Base-by-base conservation (phyloP, 2,113 vertebrate genomes). In the Glareola pratincola region DNA sequence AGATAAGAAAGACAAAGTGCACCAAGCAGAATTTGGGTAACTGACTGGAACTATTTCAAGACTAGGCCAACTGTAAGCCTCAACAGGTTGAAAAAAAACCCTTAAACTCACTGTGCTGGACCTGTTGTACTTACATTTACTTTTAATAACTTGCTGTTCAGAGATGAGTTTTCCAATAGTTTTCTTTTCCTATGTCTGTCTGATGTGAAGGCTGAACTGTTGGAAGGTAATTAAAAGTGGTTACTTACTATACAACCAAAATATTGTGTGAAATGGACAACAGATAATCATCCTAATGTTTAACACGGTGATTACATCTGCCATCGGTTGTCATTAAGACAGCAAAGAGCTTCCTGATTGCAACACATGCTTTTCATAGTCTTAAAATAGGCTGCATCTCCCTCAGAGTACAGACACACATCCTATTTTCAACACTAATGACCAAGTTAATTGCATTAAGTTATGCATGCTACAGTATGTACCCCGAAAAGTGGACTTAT, bases 161-260 rank as follows among this genome's bases (percentile, higher is more conserved):
- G 85, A 97, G 98, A 98, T 53, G 98, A 98, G 74, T 98, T 99
- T 96, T 99, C 99, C 96, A 98, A 97, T 50, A 99, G 97, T 97
- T 99, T 99, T 97, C 99, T 99, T 98, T 99, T 99, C 94, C 99
- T 98, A 92, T 99, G 99, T 92, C 99, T 98, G 89, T 99, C 99
- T 92, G 98, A 98, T 90, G 98, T 98, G 93, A 99, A 97, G 89
- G 98, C 97, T 92, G 99, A 99, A 98, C 99, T 99, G 97, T 79
- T 95, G 88, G 51, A 95, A 95, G 96, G 83, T 73, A 93, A 97
- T 82, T 51, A 69, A 60, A 60, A 86, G 32, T 32, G 2, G 37
- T 82, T 92, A 60, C 47, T 90, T 76, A 56, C 16, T 53, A 56
- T 21, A 96, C 91, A 92, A 69, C 21, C 19, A 62, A 92, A 22